Evolutionary conservation across 2,888 invertebrate species (phyloP).

Genomic region (Tenthredo distinguenda): DNA sequence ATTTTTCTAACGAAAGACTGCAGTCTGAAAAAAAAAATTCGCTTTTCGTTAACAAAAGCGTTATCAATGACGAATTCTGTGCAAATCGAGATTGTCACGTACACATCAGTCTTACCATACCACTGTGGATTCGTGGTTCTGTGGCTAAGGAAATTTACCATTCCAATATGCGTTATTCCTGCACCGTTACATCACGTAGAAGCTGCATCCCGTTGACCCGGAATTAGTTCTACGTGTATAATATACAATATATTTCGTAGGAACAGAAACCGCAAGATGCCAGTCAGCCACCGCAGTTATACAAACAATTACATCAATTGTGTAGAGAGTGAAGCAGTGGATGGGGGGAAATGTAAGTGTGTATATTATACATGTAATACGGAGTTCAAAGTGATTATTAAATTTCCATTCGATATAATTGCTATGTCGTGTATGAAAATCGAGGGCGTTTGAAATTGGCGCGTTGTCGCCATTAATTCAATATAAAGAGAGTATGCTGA

Average conservation of each 20-base stretch:
- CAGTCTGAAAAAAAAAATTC: background rate
- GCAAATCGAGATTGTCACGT: background rate
- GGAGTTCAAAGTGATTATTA: conserved; percentile 25
- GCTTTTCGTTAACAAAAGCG: background rate
- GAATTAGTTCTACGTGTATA: background rate
- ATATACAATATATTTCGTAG: background rate
- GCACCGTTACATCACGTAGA: background rate
- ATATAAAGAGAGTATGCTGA: conserved; percentile 41
- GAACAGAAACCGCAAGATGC: conserved; percentile 11
- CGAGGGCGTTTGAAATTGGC: conserved; percentile 55
- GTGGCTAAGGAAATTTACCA: background rate
- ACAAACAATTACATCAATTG: conserved; percentile 34
- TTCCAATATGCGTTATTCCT: background rate
- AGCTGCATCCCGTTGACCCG: conserved; percentile 4
- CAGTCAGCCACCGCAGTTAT: background rate
- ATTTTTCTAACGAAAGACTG: background rate
- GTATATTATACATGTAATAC: background rate
- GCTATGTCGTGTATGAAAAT: conserved; percentile 9
- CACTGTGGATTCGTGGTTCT: background rate
- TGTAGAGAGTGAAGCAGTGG: background rate
- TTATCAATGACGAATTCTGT: background rate
- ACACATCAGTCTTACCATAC: background rate
- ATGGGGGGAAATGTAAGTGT: background rate
- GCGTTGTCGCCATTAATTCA: conserved; percentile 59
- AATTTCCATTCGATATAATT: conserved; percentile 25